Base-by-base conservation (phyloP, 2,888 invertebrate genomes). In the Cataglyphis livida region DNA sequence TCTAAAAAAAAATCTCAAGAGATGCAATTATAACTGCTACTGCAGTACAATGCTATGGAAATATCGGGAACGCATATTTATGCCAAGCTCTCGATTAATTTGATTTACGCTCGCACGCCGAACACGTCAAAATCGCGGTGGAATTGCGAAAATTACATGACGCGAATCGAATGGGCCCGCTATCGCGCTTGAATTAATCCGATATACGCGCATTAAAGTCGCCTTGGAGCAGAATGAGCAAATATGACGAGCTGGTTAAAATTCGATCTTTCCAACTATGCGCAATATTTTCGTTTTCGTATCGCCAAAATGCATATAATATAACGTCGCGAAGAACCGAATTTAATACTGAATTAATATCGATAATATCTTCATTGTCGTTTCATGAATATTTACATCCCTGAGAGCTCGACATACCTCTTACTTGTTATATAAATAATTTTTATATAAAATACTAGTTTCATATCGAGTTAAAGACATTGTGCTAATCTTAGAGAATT, bases 171-270 rank as follows among this genome's bases (percentile, higher is more conserved):
- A 78, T 78, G 51, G 32, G 41, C 41, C 32, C 10, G 73, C 59
- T 70, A 78, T 78, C 57, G 70, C 68, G 41, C 18, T 18, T 35
- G 73, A 71, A 78, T 78, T 71, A 78, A 78, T 78, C 18, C 44
- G 59, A 48, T n/a, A 48, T n/a, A 78, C 78, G 44, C 74, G 44
- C 59, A 35, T 78, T 71, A 71, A 71, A 71, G 59, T 79, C 71
- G 44, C 71, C 25, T 59, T 15, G 54, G n/a, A 41, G 10, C 51
- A 21, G 54, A 71, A 71, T 44, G 35, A 35, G 59, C 41, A 15
- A 32, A 18, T 32, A 44, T 44, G 54, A 44, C 9, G 59, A 7
- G 59, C 21, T 25, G 54, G 18, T 78, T 78, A 73, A 79, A 79
- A 79, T 73, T 79, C 73, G 59, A 25, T 59, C 78, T 71, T 78